Percentiles rank a stretch among this genome's conserved stretches.
Conservation (phyloP, 2,888 invertebrate genomes). For the Drosophila histrio region DNA sequence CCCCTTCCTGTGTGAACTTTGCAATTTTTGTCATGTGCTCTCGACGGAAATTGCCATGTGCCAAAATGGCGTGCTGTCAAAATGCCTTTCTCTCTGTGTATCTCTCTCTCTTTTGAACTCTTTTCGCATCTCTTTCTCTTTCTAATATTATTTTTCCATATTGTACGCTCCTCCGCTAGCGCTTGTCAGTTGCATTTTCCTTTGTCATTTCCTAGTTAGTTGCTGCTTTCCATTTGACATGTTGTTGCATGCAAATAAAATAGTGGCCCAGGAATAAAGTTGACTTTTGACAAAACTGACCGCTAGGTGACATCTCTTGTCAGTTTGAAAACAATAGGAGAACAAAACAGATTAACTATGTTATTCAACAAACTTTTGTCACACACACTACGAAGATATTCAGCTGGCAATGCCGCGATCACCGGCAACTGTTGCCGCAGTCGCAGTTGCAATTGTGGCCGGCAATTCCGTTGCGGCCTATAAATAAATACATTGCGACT, state of each 20-base stretch:
- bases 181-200: slow-evolving; percentile 36
- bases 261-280: slow-evolving; percentile 42
- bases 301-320: slow-evolving; percentile 42
- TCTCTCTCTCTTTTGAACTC: not conserved
- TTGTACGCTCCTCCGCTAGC: not conserved
- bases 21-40: slow-evolving; percentile 67
- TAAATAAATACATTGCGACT: slow-evolving; percentile 50
- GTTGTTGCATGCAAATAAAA: slow-evolving; percentile 65
- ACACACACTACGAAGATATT: too few species aligned
- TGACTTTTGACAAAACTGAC: slow-evolving; percentile 43
- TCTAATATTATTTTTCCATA: slow-evolving; percentile 3
- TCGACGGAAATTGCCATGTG: slow-evolving; percentile 75
- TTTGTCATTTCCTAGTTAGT: slow-evolving; percentile 47
- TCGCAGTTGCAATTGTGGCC: slow-evolving; percentile 1
- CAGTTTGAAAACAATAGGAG: slow-evolving; percentile 1
- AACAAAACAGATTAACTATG: not conserved
- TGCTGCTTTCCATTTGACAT: slow-evolving; percentile 55
- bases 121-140: not conserved
- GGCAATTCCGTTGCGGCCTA: slow-evolving; percentile 33
- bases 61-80: slow-evolving; percentile 59
- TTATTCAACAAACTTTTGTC: not conserved
- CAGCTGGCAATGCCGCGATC: slow-evolving; percentile 19
- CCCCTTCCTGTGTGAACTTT: slow-evolving; percentile 24
- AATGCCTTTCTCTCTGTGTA: slow-evolving; percentile 2
- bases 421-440: slow-evolving; percentile 17